Base-by-base conservation (phyloP, 1,140 invertebrate species). In the Drosophila serrata region DNA sequence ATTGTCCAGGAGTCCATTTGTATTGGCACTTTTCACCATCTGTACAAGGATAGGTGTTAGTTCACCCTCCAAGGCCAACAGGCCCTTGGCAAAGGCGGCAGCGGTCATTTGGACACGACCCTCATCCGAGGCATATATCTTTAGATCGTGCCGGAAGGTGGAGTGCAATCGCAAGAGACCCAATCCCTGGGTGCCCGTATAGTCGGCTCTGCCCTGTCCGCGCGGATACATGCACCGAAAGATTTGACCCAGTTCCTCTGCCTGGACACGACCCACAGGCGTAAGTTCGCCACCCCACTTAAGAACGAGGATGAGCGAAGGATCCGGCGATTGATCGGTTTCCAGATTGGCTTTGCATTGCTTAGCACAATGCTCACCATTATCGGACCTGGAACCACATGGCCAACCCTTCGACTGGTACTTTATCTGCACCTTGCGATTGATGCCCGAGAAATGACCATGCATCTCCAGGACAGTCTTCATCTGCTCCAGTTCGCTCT, bases 231-330 rank as follows among this genome's bases (percentile, higher is more conserved):
- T 99, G 95, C 98, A 99, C 58, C 99, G 95, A 94, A 99, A 99
- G 86, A 99, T 98, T 74, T 98, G 95, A 6, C 99, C 99, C 33
- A 99, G 93, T 93, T 99, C 98, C 94, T 99, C 99, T 3, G 99
- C 99, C 94, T 99, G 98, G 35, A 99, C 97, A 57, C 97, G 95
- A 17, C 99, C 99, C 0, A 98, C 98, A 2, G 99, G 98, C n/a
- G 99, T 99, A 79, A 99, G 93, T 93, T 99, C 99, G 40, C 99
- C 99, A 60, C 99, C 99, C 99, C 99, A 99, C 94, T 99, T 99
- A 24, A 99, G 94, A 75, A 99, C 99, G 35, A 99, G 94, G 13
- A 99, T 97, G 39, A 99, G 93, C 0, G 97, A 98, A 3, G 97
- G 98, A 79, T 98, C 97, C 40, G 96, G 95, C 3, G 96, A 95